A percentile compares a stretch with the other conserved stretches of the same genome.
Evolutionary conservation across 2,888 invertebrate genomes (phyloP).

Genomic region (Machimus atricapillus): DNA sequence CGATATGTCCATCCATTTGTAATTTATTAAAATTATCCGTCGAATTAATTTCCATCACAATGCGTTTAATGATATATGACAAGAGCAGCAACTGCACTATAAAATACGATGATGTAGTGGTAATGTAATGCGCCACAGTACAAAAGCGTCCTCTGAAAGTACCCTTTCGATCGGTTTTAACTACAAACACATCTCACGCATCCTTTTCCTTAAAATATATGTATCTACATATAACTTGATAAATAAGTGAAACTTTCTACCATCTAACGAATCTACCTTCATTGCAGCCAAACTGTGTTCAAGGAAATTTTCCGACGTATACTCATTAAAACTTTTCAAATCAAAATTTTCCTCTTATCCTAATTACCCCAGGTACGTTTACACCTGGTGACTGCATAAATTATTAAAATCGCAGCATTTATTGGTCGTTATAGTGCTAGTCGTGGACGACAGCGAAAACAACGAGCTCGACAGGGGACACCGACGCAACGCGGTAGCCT

Average conservation of each 20-base stretch:
- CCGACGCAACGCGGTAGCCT: not conserved
- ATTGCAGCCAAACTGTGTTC: not conserved
- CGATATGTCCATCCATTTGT: too few species aligned
- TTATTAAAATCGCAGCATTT: not conserved
- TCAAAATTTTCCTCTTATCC: slow-evolving; percentile 7
- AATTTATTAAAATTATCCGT: too few species aligned
- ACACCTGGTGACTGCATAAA: slow-evolving; percentile 1
- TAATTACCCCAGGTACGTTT: not conserved
- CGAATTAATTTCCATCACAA: too few species aligned
- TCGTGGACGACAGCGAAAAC: not conserved
- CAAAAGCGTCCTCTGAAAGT: too few species aligned
- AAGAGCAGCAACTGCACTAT: too few species aligned
- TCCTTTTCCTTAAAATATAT: not conserved
- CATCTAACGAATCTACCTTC: not conserved
- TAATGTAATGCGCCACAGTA: too few species aligned
- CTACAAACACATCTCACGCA: not conserved
- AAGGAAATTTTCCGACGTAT: not conserved
- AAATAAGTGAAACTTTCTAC: not conserved
- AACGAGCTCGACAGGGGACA: not conserved
- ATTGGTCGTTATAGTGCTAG: not conserved
- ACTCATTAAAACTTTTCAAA: slow-evolving; percentile 8
- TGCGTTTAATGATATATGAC: too few species aligned
- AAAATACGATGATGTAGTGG: too few species aligned
- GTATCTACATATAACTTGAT: not conserved
- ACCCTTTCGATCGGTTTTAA: not conserved